Evolutionary conservation across 2,113 vertebrate species (phyloP).

Genomic region (Pygoscelis antarcticus): DNA sequence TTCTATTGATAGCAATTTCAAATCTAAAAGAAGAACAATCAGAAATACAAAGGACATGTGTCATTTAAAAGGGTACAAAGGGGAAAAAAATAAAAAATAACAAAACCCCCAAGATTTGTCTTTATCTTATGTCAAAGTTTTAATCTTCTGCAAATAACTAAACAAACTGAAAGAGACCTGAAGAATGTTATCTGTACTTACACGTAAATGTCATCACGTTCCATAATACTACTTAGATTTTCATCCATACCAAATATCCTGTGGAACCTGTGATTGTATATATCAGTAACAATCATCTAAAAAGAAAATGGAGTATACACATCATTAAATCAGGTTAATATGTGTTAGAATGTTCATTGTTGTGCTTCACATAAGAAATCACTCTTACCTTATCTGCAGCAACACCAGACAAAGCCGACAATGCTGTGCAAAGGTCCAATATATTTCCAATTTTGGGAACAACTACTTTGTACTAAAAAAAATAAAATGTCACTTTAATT

Average conservation of each 20-base stretch:
- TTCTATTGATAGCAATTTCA: constrained; percentile 88
- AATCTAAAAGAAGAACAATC: constrained; percentile 66
- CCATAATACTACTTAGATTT: constrained; percentile 98
- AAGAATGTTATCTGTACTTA: constrained; percentile 76
- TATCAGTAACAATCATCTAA: constrained; percentile 95
- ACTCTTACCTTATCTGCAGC: constrained; percentile 90
- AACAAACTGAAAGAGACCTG: background rate
- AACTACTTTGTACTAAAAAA: constrained; percentile 92
- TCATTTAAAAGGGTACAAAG: background rate
- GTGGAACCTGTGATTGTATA: constrained; percentile 99
- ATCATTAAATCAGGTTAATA: constrained; percentile 13
- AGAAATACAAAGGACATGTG: background rate
- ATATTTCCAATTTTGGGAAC: constrained; percentile 98
- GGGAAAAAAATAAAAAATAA: background rate
- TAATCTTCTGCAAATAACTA: background rate
- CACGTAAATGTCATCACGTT: constrained; percentile 97
- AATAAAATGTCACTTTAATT: background rate
- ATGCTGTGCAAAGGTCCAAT: constrained; percentile 92
- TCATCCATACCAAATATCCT: constrained; percentile 96
- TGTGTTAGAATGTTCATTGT: background rate
- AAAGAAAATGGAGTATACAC: constrained; percentile 48
- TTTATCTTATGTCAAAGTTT: background rate
- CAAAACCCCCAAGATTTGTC: background rate
- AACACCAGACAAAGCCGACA: constrained; percentile 86
- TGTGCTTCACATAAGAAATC: background rate